phyloP scores from a whole-genome alignment of 2,113 vertebrate species.

The Mungos mungo region DNA sequence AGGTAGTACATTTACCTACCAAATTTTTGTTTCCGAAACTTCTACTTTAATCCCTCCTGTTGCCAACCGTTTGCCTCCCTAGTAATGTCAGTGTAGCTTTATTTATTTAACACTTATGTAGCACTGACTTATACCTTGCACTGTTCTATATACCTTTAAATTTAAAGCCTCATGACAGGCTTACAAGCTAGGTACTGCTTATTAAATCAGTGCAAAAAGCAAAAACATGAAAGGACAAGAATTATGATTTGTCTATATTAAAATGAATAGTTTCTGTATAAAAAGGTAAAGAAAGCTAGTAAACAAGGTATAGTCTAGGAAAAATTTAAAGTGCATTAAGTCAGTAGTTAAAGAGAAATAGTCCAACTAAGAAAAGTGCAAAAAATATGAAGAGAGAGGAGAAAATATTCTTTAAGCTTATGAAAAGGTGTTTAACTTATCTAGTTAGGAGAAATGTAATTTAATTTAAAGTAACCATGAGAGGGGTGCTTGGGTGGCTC shows the following conservation, averaged over 20 bases:
- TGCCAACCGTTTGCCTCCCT: not conserved
- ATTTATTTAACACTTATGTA: constrained; percentile 17
- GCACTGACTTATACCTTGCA: not conserved
- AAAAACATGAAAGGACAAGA: constrained; percentile 20
- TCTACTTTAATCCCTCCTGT: not conserved
- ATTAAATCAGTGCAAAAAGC: constrained; percentile 20
- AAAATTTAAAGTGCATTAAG: constrained; percentile 5
- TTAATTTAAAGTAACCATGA: not conserved
- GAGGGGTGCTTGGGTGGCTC: too few species aligned
- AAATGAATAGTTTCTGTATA: not conserved
- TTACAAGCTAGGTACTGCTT: not conserved
- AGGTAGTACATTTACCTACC: not conserved
- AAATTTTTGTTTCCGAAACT: constrained; percentile 47
- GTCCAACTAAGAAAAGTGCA: not conserved
- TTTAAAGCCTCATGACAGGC: not conserved
- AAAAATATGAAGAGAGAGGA: not conserved
- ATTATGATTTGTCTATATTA: not conserved
- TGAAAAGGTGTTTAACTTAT: not conserved
- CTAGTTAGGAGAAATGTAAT: not conserved
- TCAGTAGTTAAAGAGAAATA: not conserved
- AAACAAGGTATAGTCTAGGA: not conserved
- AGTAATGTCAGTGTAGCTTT: not conserved
- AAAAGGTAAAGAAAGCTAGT: constrained; percentile 24
- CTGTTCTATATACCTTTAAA: not conserved
- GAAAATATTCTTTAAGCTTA: not conserved